Evolutionary conservation across 2,113 vertebrate species (phyloP).

Genomic region (Albula glossodonta): DNA sequence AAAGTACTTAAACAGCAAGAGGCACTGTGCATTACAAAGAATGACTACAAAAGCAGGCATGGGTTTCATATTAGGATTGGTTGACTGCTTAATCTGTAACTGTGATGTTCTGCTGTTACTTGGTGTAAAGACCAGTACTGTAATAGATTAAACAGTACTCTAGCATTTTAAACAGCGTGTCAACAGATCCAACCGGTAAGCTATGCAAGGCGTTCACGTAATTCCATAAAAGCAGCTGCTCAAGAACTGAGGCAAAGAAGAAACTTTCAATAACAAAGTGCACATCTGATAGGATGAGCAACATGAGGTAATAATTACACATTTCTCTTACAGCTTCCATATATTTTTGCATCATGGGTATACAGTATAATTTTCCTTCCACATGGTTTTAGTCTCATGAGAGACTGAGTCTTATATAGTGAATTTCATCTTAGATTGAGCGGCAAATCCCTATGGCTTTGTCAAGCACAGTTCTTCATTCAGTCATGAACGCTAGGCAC

Average conservation of each 20-base stretch:
- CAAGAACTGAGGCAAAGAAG: too few relatives aligned
- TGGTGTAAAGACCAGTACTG: background rate
- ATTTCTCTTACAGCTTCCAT: background rate
- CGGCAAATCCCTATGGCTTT: background rate
- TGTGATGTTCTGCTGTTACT: too few relatives aligned
- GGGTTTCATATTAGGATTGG: too few relatives aligned
- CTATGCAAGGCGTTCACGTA: background rate
- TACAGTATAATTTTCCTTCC: background rate
- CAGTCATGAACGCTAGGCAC: background rate
- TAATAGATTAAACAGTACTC: background rate
- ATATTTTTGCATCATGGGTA: background rate
- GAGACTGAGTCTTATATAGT: background rate
- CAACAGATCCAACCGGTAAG: background rate
- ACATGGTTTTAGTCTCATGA: background rate
- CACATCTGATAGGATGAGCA: background rate
- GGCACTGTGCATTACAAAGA: too few relatives aligned
- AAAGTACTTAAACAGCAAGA: background rate
- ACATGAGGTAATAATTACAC: background rate
- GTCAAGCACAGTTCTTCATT: background rate
- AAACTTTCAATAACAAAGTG: background rate
- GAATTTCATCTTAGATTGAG: background rate
- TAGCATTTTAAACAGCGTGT: background rate
- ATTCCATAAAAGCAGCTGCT: too few relatives aligned
- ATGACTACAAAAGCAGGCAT: too few relatives aligned
- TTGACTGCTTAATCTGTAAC: background rate